Evolutionary conservation across 2,888 invertebrate genomes (phyloP).

Genomic region (Labia minor): DNA sequence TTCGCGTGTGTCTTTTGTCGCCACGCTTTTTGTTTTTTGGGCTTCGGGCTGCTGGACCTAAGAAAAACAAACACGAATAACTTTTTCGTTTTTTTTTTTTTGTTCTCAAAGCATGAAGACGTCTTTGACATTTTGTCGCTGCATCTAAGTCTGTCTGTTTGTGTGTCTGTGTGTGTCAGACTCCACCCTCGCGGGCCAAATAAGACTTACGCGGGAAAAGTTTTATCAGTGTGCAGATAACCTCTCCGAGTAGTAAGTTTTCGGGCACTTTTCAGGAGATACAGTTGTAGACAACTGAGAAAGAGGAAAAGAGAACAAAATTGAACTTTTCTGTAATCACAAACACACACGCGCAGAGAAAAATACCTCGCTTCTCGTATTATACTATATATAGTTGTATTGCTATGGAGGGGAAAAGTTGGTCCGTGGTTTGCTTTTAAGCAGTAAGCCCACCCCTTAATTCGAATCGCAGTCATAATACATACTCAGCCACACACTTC

Average conservation of each 20-base stretch:
- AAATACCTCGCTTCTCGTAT: too few relatives aligned
- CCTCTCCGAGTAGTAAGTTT: background rate
- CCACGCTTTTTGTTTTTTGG: background rate
- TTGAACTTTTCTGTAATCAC: background rate
- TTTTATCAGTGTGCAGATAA: conserved; percentile 3
- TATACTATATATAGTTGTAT: too few relatives aligned
- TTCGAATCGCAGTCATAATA: too few relatives aligned
- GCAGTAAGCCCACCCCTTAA: too few relatives aligned
- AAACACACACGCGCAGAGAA: background rate
- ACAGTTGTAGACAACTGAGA: background rate
- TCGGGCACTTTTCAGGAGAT: background rate
- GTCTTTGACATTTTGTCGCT: too few relatives aligned
- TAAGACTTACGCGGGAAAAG: background rate
- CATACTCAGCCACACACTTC: too few relatives aligned
- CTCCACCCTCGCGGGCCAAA: background rate
- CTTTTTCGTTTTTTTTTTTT: background rate
- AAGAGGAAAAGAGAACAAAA: background rate
- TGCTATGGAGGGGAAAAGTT: too few relatives aligned
- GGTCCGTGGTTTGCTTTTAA: too few relatives aligned
- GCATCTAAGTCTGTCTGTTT: too few relatives aligned
- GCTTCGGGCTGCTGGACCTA: background rate
- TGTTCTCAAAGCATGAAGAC: background rate
- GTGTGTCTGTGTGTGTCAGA: background rate
- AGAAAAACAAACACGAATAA: background rate
- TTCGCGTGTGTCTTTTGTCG: background rate